Evolutionary conservation across 2,113 vertebrate species (phyloP), one percentile per base, ranked within the genome.

Genomic region (Rhadina sibilatrix): DNA sequence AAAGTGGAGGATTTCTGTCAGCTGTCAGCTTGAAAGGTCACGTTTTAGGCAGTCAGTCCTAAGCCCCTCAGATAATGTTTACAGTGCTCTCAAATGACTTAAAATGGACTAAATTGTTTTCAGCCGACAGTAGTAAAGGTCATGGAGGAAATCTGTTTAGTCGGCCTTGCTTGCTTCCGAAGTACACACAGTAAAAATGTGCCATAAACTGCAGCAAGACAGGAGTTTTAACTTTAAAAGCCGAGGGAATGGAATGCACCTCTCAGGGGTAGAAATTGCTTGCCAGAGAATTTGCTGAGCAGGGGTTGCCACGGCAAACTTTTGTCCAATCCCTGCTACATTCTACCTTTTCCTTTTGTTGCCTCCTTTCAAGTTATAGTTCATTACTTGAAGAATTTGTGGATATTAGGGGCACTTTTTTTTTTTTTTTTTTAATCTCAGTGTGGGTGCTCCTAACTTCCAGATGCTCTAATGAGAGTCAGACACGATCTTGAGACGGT

Each of bases 61-160:
- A 79, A 97, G 87, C 91, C 86, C 95, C 89, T 96, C 95, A 90
- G 94, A 96, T 97, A 96, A 97, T 97, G 96, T 97, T 97, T 97
- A 97, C 89, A 91, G 75, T 92, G 76, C 96, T 98, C 97, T 98
- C 96, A 97, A 95, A 97, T 98, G 96, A 97, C 93, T 97, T 95
- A 96, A 98, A 98, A 96, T 97, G 94, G 91, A 97, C 96, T 97
- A 97, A 97, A 97, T 97, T 97, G 96, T 98, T 97, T 96, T 96
- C 91, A 97, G 77, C 86, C 40, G 82, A 96, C 88, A 97, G 87
- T 95, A 92, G 83, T 94, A 97, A 98, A 98, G 97, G 96, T 98
- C 97, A 97, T 37, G 70, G 65, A 95, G 71, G 97, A 97, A 97
- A 97, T 97, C 81, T 95, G 90, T 95, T 97, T 91, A 97, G 96